A percentile compares a stretch with the other conserved stretches of the same genome.
Conservation (phyloP, 2,113 vertebrate genomes). For the Otolemur garnettii region DNA sequence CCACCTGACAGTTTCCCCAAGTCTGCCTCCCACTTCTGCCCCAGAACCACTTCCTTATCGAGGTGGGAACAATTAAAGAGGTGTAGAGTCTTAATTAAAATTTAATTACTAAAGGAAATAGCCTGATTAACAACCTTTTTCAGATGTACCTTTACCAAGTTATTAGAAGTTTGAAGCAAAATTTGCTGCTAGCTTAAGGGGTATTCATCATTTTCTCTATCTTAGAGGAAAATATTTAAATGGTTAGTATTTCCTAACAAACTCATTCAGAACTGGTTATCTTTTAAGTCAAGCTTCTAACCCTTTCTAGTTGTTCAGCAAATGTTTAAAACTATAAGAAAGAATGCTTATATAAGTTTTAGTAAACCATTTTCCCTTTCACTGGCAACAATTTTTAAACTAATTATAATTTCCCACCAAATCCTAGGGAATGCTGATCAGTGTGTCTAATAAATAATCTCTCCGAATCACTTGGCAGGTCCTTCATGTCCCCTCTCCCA, state of each 20-base stretch:
- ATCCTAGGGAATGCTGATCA: neutral
- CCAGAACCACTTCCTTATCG: too few species aligned
- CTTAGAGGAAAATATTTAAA: neutral
- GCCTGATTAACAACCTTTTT: neutral
- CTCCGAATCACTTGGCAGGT: neutral
- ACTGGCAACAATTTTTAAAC: neutral
- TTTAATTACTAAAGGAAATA: neutral
- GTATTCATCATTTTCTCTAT: neutral
- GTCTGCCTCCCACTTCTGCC: rapidly evolving
- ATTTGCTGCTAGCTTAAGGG: neutral
- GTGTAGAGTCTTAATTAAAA: neutral
- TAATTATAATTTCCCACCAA: neutral
- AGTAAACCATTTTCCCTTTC: neutral
- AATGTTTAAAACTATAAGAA: neutral
- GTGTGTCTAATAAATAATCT: neutral
- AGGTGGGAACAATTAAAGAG: neutral
- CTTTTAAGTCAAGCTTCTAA: neutral
- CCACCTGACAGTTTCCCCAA: too few species aligned
- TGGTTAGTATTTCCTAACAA: neutral
- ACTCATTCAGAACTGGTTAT: neutral
- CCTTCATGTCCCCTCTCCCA: neutral
- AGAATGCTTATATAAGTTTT: neutral
- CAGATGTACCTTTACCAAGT: neutral
- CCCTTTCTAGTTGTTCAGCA: neutral
- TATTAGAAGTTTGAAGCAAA: neutral